phyloP scores from a whole-genome alignment of 2,888 invertebrate genomes.

The Podotricha telesiphe region DNA sequence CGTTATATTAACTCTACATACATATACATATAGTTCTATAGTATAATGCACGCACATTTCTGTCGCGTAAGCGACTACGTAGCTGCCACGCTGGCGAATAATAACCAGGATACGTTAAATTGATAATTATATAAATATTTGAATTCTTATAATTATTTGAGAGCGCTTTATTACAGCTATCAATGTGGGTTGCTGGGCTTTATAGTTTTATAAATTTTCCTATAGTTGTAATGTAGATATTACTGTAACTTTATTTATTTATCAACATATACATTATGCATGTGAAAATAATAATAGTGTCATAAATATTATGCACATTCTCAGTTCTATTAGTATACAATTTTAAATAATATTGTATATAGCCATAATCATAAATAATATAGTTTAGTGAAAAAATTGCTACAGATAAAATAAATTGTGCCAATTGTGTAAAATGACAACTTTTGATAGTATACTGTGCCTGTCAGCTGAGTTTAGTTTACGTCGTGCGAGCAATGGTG shows the following conservation, averaged over 20 bases:
- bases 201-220: no score
- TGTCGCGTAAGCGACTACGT: neutral
- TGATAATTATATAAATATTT: neutral
- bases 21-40: no score
- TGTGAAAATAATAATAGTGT: no score
- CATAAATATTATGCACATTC: no score
- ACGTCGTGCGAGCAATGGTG: slow-evolving; percentile 66
- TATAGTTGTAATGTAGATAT: no score
- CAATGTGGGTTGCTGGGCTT: neutral
- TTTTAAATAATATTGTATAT: no score
- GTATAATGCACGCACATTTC: neutral
- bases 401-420: slow-evolving; percentile 10
- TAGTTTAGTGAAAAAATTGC: neutral
- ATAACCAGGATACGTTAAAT: neutral
- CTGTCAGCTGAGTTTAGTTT: slow-evolving; percentile 55
- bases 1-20: no score
- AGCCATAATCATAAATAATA: neutral
- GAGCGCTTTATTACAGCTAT: neutral
- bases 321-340: no score
- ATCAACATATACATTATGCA: no score
- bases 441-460: slow-evolving; percentile 14
- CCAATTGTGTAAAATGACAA: slow-evolving; percentile 14
- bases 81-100: neutral
- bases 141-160: neutral
- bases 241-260: no score